Base-by-base conservation (phyloP, 2,888 invertebrate species). In the Oligia latruncula region DNA sequence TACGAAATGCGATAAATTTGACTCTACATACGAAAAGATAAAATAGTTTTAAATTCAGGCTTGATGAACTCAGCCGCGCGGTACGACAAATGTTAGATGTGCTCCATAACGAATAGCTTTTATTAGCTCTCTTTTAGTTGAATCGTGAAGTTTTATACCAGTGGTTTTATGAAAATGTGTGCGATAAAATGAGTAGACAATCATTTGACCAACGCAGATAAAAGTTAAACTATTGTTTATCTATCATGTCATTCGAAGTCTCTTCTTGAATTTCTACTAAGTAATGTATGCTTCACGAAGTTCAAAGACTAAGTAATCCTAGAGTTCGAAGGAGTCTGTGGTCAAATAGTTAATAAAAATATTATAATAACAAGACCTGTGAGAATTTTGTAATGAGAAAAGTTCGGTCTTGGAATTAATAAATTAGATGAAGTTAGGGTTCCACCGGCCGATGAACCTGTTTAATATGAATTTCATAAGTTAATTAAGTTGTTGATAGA, bases 371-470 rank as follows among this genome's bases (percentile, higher is more conserved):
- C 91, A 91, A 90, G 89, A 84, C 80, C 77, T 71, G 80, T 83
- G 78, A 83, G 88, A 90, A 90, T 90, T 91, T 82, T 65, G 88
- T 92, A 92, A 94, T 92, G 92, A 92, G 92, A 92, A 94, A 93
- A 93, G 91, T 94, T 94, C 15, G 82, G 58, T 72, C 79, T 78
- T 81, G 83, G 87, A 91, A 90, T 91, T 92, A 91, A 90, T 91
- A 91, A 92, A 93, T 93, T 92, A 91, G 90, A 87, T 84, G 83
- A 92, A 92, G 87, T 93, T 91, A 89, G 88, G 87, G 88, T 86
- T 87, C 81, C 78, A 77, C 83, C 74, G 88, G 66, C 77, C 84
- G 81, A 87, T 90, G 83, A 72, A 89, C 89, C 87, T 77, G 77
- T 74, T 81, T 78, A 81, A 88, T 91, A 85, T 77, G 86, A 88